Evolutionary conservation across 2,797 vertebrate species (phyloP).

Genomic region (Intellagama lesueurii): DNA sequence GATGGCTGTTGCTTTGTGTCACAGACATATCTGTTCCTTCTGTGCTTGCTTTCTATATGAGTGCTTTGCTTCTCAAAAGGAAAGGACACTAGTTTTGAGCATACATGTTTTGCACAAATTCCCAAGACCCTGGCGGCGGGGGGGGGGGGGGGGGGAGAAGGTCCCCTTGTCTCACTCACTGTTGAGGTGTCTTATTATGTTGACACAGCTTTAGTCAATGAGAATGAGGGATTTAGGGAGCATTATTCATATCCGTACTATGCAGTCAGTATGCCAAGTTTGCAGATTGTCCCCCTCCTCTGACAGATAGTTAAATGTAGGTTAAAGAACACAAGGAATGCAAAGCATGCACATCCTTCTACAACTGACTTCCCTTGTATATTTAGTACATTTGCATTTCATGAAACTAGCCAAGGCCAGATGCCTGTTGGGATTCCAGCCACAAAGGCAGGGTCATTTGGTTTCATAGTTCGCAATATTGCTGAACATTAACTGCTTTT

Average conservation of each 20-base stretch:
- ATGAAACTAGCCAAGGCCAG: conserved; percentile 2
- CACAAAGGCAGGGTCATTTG: background rate
- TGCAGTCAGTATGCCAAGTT: background rate
- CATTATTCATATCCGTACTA: background rate
- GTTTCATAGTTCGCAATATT: background rate
- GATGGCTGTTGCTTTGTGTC: too few relatives aligned
- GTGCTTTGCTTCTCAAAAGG: too few relatives aligned
- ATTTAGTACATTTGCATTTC: background rate
- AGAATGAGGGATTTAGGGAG: too few relatives aligned
- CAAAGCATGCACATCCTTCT: background rate
- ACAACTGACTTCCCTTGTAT: background rate
- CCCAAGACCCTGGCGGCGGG: too few relatives aligned
- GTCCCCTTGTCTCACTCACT: too few relatives aligned
- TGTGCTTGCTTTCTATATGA: too few relatives aligned
- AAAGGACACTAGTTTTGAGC: too few relatives aligned
- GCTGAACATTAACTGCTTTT: background rate
- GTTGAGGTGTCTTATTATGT: too few relatives aligned
- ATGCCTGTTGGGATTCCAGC: background rate
- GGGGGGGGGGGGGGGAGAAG: too few relatives aligned
- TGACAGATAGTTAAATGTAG: background rate
- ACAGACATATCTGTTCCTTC: too few relatives aligned
- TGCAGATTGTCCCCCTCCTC: background rate
- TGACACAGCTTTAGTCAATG: too few relatives aligned
- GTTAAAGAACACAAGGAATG: background rate
- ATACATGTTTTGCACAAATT: too few relatives aligned